A percentile compares a stretch with the other conserved stretches of the same genome.
phyloP scores from a whole-genome alignment of 2,113 vertebrate species.

The Fulica atra region DNA sequence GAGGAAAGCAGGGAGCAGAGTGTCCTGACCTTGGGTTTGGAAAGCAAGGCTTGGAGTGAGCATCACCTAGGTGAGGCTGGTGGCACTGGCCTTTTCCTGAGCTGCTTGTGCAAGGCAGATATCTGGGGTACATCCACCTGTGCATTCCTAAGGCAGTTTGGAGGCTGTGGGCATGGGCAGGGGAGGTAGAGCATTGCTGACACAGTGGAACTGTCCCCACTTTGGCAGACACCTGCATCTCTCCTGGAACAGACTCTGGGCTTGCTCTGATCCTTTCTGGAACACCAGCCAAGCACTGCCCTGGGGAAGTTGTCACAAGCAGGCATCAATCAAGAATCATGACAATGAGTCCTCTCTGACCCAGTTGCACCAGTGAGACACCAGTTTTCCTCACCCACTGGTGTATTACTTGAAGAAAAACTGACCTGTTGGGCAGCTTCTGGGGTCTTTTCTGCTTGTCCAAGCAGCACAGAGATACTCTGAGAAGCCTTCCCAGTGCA shows the following conservation, averaged over 20 bases:
- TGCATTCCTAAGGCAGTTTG: not conserved
- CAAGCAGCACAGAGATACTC: not conserved
- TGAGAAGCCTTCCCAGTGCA: not conserved
- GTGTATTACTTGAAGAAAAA: not conserved
- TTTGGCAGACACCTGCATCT: not conserved
- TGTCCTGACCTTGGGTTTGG: not conserved
- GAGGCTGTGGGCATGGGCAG: not conserved
- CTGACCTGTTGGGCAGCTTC: not conserved
- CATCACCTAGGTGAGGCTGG: accelerated
- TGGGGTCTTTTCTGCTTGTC: not conserved
- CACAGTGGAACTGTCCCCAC: not conserved
- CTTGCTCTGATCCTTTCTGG: not conserved
- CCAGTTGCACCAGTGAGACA: not conserved
- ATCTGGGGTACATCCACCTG: not conserved
- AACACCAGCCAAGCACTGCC: not conserved
- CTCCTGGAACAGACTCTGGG: not conserved
- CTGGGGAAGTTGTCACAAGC: not conserved
- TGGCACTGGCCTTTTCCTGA: not conserved
- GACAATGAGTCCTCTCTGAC: not conserved
- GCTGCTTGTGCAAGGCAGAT: not conserved
- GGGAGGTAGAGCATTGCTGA: not conserved
- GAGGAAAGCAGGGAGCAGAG: not conserved
- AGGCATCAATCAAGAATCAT: not conserved
- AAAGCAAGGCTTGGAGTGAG: not conserved
- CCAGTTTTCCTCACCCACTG: not conserved